Conservation (phyloP, 1,140 invertebrate genomes). For the Drosophila orena region DNA sequence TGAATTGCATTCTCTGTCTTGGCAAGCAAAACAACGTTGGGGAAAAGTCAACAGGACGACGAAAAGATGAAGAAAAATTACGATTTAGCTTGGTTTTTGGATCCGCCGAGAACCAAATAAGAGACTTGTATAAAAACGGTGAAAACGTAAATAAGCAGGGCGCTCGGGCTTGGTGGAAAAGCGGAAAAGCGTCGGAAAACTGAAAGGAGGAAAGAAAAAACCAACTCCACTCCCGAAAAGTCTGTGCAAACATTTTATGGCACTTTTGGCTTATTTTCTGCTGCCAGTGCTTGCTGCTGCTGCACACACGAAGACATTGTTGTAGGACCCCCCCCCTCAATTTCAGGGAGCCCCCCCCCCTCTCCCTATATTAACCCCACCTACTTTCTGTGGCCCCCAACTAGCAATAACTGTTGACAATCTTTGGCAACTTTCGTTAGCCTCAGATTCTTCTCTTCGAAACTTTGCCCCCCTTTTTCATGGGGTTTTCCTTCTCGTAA, state of each 20-base stretch:
- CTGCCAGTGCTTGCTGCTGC: conserved; percentile 39
- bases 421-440: conserved; percentile 74
- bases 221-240: conserved; percentile 51
- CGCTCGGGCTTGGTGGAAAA: background rate
- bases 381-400: conserved; percentile 1
- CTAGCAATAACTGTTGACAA: conserved; percentile 79
- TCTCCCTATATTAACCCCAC: background rate
- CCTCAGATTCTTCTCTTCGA: conserved; percentile 40
- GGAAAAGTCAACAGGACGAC: conserved; percentile 20
- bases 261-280: conserved; percentile 76
- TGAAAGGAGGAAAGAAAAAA: conserved; percentile 13
- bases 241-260: conserved; percentile 79
- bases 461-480: conserved; percentile 15
- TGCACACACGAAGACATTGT: conserved; percentile 49
- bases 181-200: conserved; percentile 21
- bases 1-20: background rate
- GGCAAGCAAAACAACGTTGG: conserved; percentile 27
- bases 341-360: background rate
- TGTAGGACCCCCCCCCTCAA: background rate
- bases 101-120: conserved; percentile 58
- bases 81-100: conserved; percentile 43
- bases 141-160: conserved; percentile 59
- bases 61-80: conserved; percentile 35
- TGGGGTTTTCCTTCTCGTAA: background rate
- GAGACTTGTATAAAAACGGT: conserved; percentile 73